Percentiles rank a stretch among this genome's conserved stretches.
These are phyloP conservation scores for Lampris megalopsis DNA, from an alignment of 2,113 vertebrate species.

Conservation along the genomic window DNA sequence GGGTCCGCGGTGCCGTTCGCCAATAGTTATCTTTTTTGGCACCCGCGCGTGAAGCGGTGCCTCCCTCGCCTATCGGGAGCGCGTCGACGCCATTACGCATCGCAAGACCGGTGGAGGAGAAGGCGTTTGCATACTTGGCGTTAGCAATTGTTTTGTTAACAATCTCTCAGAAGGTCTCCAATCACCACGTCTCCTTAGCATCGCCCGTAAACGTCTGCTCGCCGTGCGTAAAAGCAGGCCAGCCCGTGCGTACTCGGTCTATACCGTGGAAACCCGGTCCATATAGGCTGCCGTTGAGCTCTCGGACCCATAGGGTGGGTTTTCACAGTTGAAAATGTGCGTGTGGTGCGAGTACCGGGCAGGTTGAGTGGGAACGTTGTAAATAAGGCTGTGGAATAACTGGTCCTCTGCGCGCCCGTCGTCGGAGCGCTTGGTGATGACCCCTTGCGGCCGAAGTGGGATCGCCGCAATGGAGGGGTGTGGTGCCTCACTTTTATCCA, in stretches of 20 bases:
- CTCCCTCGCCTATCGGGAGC: conserved; percentile 29
- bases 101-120: too few relatives aligned
- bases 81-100: not conserved
- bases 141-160: too few relatives aligned
- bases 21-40: conserved; percentile 39
- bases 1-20: not conserved
- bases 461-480: conserved; percentile 82
- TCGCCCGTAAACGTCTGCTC: not conserved
- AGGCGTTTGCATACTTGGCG: too few relatives aligned
- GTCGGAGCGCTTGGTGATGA: conserved; percentile 67
- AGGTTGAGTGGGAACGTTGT: not conserved
- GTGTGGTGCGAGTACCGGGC: not conserved
- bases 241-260: too few relatives aligned
- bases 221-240: not conserved
- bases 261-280: not conserved
- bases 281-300: not conserved
- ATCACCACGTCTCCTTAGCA: not conserved
- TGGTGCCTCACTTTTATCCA: conserved; percentile 80
- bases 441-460: conserved; percentile 87
- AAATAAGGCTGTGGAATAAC: not conserved
- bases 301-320: not conserved
- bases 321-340: not conserved
- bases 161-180: too few relatives aligned
- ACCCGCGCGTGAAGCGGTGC: conserved; percentile 22
- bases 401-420: conserved; percentile 7